Evolutionary conservation across 2,797 vertebrate genomes (phyloP), one percentile per base, ranked within the genome.

Genomic region (Neomorphus geoffroyi): DNA sequence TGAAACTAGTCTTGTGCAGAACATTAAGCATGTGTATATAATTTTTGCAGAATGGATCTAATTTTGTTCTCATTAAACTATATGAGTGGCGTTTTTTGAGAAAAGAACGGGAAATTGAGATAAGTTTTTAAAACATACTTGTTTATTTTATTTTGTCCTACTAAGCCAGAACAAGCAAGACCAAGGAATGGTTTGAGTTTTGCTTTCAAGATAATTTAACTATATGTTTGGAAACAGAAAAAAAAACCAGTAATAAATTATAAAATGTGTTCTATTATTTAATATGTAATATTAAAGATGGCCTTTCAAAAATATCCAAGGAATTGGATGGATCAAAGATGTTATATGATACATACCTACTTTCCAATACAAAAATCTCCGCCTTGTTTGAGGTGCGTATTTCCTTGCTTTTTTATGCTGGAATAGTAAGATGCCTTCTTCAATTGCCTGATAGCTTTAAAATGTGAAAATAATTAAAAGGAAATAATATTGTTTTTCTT

Each of bases 31-130:
- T 35, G 18, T 77, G 37, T 27, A 77, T 83, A 80, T 67, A 53
- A 80, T 92, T 92, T 95, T 92, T 91, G 39, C 48, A 72, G 70
- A 91, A 79, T 35, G 24, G 9, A 72, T 80, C 43, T 79, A 79
- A 84, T 88, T 93, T 90, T 81, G 48, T 88, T 95, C 62, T 92
- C 51, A 90, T 90, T 92, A 93, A 91, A 88, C 7, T 51, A 43
- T 13, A 56, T 18, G 11, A 56, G 18, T 33, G 1, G 0, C 46
- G 46, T 22, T 56, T 88, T 50, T 24, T 21, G 11, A 51, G 27
- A 70, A 90, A 84, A 66, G 28, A 35, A 82, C 12, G 6, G 18
- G 15, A 57, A 77, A 71, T 8, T 33, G 7, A 5, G 5, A 11
- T 45, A 78, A 41, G 18, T 61, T 84, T 84, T 35, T 46, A 17